phyloP scores from a whole-genome alignment of 2,797 vertebrate species.

The Gymnocypris eckloni region DNA sequence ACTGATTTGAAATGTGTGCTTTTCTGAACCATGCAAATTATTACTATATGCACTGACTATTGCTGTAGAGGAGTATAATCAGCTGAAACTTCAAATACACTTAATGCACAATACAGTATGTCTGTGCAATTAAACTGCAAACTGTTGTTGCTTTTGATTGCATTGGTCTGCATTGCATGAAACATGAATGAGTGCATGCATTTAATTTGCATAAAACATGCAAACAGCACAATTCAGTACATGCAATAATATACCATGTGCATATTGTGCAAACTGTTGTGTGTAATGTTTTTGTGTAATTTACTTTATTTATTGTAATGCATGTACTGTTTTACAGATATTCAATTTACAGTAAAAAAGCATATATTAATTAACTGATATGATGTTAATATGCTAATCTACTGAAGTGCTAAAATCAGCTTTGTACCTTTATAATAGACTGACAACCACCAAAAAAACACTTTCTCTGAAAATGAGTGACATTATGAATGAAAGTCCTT shows the following conservation, averaged over 20 bases:
- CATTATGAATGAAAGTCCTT: neutral
- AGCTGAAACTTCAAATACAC: neutral
- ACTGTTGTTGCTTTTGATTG: neutral
- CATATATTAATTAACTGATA: too few relatives aligned
- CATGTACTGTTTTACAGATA: too few relatives aligned
- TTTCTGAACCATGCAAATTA: neutral
- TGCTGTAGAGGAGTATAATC: neutral
- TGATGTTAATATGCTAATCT: too few relatives aligned
- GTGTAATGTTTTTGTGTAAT: too few relatives aligned
- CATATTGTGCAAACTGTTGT: too few relatives aligned
- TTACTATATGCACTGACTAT: neutral
- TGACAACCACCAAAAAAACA: neutral
- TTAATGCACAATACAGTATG: neutral
- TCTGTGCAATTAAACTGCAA: neutral
- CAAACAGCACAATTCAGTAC: neutral
- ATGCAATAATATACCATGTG: too few relatives aligned
- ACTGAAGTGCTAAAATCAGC: too few relatives aligned
- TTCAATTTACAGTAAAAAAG: too few relatives aligned
- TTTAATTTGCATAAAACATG: neutral
- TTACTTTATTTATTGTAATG: too few relatives aligned
- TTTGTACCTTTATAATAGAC: too few relatives aligned
- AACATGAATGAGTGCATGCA: neutral
- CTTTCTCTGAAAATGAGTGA: neutral
- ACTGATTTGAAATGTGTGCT: neutral
- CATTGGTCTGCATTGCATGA: neutral